phyloP scores from a whole-genome alignment of 2,888 invertebrate species.

The Plebejus melissa region DNA sequence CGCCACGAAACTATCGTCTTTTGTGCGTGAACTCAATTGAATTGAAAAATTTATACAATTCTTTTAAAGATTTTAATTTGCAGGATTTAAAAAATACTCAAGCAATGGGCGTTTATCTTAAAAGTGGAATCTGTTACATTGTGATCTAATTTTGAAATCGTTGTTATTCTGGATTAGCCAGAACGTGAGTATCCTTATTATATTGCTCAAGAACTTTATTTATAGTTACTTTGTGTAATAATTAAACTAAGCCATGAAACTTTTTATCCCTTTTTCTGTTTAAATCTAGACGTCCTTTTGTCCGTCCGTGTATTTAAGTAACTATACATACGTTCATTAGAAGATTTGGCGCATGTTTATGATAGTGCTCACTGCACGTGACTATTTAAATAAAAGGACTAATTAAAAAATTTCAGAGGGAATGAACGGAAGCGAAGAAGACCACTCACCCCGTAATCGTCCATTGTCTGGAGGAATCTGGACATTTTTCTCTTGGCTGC shows the following conservation, averaged over 20 bases:
- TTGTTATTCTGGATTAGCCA: constrained; percentile 20
- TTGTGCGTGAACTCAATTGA: constrained; percentile 41
- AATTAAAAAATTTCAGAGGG: constrained; percentile 52
- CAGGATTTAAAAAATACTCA: neutral
- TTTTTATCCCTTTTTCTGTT: neutral
- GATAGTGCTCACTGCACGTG: neutral
- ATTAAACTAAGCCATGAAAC: neutral
- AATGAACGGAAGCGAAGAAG: constrained; percentile 58
- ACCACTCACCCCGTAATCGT: constrained; percentile 59
- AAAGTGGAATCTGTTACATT: constrained; percentile 18
- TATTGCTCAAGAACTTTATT: constrained; percentile 7
- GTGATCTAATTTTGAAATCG: constrained; percentile 25
- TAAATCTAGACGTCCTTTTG: neutral
- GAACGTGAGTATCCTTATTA: constrained; percentile 25
- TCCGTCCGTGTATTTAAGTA: too few relatives aligned
- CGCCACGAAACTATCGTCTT: constrained; percentile 53
- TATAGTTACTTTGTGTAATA: constrained; percentile 13
- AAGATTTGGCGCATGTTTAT: neutral
- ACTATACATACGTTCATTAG: neutral
- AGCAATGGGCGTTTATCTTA: constrained; percentile 3
- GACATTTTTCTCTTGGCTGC: constrained; percentile 87
- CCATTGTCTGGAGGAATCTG: constrained; percentile 71
- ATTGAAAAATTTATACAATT: constrained; percentile 27
- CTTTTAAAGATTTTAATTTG: neutral
- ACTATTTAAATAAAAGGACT: neutral